Conservation (phyloP, 2,888 invertebrate genomes). For the Stegana nigrithorax region DNA sequence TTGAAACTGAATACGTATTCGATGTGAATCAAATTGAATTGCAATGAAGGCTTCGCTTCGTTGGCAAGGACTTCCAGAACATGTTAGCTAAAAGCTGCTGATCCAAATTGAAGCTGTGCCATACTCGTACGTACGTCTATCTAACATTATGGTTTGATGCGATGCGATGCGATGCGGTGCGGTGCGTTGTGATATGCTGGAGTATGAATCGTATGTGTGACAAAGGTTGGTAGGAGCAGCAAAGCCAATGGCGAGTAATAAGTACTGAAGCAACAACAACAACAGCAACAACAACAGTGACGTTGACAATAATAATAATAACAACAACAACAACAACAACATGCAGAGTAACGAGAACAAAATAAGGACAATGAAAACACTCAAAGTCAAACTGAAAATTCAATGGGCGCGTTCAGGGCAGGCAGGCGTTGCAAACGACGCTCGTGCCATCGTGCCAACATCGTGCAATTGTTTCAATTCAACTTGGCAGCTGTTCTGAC, state of each 20-base stretch:
- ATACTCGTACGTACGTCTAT: too few species aligned
- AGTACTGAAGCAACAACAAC: not conserved
- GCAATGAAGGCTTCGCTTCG: too few species aligned
- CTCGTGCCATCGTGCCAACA: constrained; percentile 14
- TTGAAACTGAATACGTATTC: constrained; percentile 1
- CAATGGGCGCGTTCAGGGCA: not conserved
- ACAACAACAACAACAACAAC: constrained; percentile 6
- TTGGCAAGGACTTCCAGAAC: too few species aligned
- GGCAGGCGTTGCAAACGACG: constrained; percentile 20
- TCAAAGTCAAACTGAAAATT: constrained; percentile 11
- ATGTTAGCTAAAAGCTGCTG: too few species aligned
- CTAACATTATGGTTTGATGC: too few species aligned
- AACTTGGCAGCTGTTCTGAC: constrained; percentile 30
- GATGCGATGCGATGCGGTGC: too few species aligned
- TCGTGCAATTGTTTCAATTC: constrained; percentile 34
- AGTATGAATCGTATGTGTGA: too few species aligned
- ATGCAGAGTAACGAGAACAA: constrained; percentile 10
- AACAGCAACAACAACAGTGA: constrained; percentile 25
- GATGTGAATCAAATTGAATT: not conserved
- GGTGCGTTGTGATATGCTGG: too few species aligned
- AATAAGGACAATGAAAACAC: constrained; percentile 8
- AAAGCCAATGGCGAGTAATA: too few species aligned
- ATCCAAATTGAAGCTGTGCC: too few species aligned
- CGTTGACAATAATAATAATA: constrained; percentile 17
- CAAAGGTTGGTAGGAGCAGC: too few species aligned